These are phyloP conservation scores for Fopius arisanus DNA, from an alignment of 1,140 invertebrate genomes.

Conservation along the genomic window DNA sequence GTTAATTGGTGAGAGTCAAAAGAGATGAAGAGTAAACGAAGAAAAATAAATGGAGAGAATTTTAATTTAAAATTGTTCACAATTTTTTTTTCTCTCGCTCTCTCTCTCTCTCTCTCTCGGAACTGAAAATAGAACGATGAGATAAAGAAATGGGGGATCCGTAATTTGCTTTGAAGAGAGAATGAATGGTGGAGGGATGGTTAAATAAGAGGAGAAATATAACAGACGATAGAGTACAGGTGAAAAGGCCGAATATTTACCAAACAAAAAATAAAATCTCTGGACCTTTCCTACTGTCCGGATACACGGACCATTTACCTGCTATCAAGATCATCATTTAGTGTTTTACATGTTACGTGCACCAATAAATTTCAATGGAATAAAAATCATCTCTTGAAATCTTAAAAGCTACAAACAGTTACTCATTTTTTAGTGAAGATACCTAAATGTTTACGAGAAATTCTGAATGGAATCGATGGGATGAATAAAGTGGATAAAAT, in stretches of 20 bases:
- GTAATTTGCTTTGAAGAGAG: neutral
- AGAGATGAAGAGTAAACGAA: neutral
- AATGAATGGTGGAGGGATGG: neutral
- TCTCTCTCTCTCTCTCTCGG: neutral
- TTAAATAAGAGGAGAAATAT: neutral
- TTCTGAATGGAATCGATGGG: neutral
- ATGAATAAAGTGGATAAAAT: neutral
- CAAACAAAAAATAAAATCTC: neutral
- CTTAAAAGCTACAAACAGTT: neutral
- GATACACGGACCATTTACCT: neutral
- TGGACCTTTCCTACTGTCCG: neutral
- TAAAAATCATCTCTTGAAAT: neutral
- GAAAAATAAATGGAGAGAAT: neutral
- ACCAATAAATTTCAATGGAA: neutral
- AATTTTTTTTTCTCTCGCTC: neutral
- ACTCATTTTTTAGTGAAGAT: neutral
- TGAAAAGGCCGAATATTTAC: neutral
- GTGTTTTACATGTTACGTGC: neutral
- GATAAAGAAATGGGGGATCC: neutral
- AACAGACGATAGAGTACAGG: neutral
- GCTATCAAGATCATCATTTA: neutral
- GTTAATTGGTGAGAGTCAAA: neutral
- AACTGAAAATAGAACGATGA: neutral
- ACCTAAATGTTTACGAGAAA: neutral
- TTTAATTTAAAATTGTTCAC: neutral